phyloP scores from a whole-genome alignment of 2,888 invertebrate species.

The Epicampocera succincta region DNA sequence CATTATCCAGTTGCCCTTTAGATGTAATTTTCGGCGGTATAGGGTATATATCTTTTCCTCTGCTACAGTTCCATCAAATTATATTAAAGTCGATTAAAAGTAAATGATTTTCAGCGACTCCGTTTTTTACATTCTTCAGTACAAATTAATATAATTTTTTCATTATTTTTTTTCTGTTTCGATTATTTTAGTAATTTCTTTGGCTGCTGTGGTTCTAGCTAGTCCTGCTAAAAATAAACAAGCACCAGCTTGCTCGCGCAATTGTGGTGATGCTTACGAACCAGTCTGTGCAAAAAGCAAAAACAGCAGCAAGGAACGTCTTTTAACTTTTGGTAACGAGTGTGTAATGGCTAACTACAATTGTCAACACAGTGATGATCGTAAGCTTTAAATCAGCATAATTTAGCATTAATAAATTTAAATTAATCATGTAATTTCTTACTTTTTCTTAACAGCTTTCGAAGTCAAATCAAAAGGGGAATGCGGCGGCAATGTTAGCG shows the following conservation, averaged over 20 bases:
- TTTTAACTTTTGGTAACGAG: conserved; percentile 78
- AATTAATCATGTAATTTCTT: conserved; percentile 28
- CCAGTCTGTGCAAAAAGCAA: conserved; percentile 79
- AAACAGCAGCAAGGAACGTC: conserved; percentile 76
- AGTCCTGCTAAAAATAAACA: conserved; percentile 75
- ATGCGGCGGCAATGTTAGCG: conserved; percentile 79
- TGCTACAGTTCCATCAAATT: no score
- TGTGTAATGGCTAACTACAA: conserved; percentile 80
- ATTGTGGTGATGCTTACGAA: conserved; percentile 75
- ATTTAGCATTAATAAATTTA: background rate
- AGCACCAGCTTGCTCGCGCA: conserved; percentile 72
- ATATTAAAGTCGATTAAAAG: no score
- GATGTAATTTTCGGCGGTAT: no score
- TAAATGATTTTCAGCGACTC: no score
- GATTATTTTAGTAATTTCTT: conserved; percentile 73
- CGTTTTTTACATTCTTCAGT: no score
- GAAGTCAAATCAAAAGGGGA: conserved; percentile 77
- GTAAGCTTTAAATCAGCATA: conserved; percentile 72
- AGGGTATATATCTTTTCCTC: no score
- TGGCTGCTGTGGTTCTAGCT: conserved; percentile 74
- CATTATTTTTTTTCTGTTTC: background rate
- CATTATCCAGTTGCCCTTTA: no score
- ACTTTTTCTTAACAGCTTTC: conserved; percentile 73
- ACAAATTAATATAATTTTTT: background rate
- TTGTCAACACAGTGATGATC: conserved; percentile 79